Evolutionary conservation across 2,113 vertebrate species (phyloP).

Genomic region (Rhynchopsitta pachyrhyncha): DNA sequence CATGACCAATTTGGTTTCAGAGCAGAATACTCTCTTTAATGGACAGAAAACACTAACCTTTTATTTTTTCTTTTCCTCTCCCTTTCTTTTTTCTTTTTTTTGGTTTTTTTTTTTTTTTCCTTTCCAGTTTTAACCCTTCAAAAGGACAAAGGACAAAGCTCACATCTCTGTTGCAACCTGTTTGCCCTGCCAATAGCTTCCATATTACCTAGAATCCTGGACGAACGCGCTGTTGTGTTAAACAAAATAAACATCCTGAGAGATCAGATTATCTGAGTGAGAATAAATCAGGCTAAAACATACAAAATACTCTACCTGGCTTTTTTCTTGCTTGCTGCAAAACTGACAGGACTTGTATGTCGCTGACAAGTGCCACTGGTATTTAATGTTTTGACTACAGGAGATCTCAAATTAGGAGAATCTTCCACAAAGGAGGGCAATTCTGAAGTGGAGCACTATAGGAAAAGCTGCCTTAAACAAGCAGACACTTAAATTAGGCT

Average conservation of each 20-base stretch:
- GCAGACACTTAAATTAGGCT: neutral
- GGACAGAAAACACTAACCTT: slow-evolving; percentile 84
- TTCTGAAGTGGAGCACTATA: neutral
- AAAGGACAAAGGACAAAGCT: slow-evolving; percentile 50
- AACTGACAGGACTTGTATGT: neutral
- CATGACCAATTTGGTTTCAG: slow-evolving; percentile 83
- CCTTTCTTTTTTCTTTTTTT: neutral
- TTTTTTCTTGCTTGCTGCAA: neutral
- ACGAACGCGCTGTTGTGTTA: neutral
- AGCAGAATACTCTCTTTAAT: slow-evolving; percentile 81
- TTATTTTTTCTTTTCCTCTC: slow-evolving; percentile 68
- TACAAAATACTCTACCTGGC: neutral
- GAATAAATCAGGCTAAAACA: neutral
- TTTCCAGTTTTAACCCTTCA: slow-evolving; percentile 68
- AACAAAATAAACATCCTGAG: slow-evolving; percentile 21
- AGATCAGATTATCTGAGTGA: neutral
- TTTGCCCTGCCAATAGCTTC: neutral
- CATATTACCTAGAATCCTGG: neutral
- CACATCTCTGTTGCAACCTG: neutral
- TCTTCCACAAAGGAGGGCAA: neutral
- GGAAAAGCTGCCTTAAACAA: neutral
- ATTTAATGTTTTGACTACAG: neutral
- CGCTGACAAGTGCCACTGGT: rapidly evolving
- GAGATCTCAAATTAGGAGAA: neutral
- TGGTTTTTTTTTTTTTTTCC: neutral